These are phyloP conservation scores for Diploscapter pachys DNA, from an alignment of 1,140 invertebrate species.

Conservation along the genomic window DNA sequence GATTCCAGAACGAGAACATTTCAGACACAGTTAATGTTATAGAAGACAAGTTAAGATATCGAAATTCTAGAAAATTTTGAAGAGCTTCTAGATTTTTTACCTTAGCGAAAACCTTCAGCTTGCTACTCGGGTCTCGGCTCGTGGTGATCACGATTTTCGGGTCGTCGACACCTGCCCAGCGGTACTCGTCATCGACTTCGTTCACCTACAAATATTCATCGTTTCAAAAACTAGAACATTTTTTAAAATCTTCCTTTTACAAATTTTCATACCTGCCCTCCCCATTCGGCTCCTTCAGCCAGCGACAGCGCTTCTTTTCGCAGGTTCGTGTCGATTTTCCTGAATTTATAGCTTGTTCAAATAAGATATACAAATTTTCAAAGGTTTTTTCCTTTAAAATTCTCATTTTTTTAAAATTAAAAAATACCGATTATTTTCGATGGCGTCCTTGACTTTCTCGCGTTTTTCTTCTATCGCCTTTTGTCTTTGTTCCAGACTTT, in stretches of 20 bases:
- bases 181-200: constrained; percentile 89
- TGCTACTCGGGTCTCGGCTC: constrained; percentile 88
- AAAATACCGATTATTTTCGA: constrained; percentile 71
- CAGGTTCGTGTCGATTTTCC: constrained; percentile 68
- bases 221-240: too few species aligned
- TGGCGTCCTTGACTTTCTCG: constrained; percentile 34
- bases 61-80: too few species aligned
- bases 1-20: too few species aligned
- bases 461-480: constrained; percentile 75
- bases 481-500: constrained; percentile 80
- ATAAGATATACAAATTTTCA: too few species aligned
- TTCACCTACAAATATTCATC: constrained; percentile 63
- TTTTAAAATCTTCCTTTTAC: too few species aligned
- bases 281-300: constrained; percentile 79
- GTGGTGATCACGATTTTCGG: constrained; percentile 98
- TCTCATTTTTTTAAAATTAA: constrained; percentile 62
- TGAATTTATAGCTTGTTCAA: constrained; percentile 60
- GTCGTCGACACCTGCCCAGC: constrained; percentile 95
- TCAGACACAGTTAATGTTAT: too few species aligned
- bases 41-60: too few species aligned
- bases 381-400: background rate
- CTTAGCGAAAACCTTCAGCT: constrained; percentile 95
- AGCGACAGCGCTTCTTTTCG: constrained; percentile 75
- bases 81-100: constrained; percentile 51
- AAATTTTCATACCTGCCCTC: constrained; percentile 65